phyloP scores from a whole-genome alignment of 2,113 vertebrate genomes.

The Ictalurus furcatus region DNA sequence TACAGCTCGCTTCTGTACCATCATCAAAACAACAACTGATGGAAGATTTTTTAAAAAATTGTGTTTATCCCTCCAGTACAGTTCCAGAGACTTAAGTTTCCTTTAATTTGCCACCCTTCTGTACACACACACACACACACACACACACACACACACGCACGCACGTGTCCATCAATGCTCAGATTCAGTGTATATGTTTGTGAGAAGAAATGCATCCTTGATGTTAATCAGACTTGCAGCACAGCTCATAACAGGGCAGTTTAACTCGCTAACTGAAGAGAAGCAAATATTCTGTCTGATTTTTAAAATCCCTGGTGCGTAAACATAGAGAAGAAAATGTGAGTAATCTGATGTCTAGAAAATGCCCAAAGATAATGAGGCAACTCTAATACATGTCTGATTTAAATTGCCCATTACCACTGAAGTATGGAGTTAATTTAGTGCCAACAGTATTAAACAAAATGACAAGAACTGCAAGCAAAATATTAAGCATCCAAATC shows the following conservation, averaged over 20 bases:
- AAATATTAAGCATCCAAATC: background rate
- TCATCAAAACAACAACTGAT: background rate
- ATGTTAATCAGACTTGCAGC: conserved; percentile 43
- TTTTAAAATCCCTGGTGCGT: background rate
- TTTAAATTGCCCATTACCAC: conserved; percentile 13
- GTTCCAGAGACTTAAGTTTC: background rate
- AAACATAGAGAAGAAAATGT: conserved; percentile 4
- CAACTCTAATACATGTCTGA: conserved; percentile 31
- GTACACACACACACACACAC: conserved; percentile 14
- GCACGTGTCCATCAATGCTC: background rate
- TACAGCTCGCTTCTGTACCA: background rate
- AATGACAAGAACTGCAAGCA: background rate
- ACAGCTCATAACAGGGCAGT: conserved; percentile 40
- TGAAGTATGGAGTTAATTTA: conserved; percentile 25
- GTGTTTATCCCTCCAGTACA: background rate
- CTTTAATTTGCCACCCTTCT: background rate
- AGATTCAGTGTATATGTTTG: conserved; percentile 25
- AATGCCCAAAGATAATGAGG: conserved; percentile 37
- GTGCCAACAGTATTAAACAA: conserved; percentile 13
- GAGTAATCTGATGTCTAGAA: conserved; percentile 33
- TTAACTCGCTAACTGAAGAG: conserved; percentile 38
- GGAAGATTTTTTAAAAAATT: background rate
- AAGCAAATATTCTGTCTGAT: conserved; percentile 29
- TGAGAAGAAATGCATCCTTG: conserved; percentile 43
- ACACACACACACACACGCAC: conserved; percentile 14